phyloP scores from a whole-genome alignment of 37 sponge, comb jelly and placozoan species.

The Hexactinellida sp. region DNA sequence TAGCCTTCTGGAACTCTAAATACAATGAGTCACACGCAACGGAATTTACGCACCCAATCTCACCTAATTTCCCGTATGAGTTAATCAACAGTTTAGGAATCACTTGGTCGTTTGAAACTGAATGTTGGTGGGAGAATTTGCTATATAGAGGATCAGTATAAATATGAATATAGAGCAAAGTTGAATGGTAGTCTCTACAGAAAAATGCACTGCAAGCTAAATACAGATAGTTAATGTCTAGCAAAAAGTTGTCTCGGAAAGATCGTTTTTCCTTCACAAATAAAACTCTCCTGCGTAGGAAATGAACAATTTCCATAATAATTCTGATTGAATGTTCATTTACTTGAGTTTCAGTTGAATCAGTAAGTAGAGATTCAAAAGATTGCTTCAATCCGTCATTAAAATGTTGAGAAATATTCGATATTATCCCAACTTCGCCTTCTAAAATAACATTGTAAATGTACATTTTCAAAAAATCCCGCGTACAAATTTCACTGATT shows the following conservation, averaged over 20 bases:
- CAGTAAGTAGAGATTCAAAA: background rate
- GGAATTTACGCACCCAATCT: background rate
- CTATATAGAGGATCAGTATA: background rate
- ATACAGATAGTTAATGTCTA: background rate
- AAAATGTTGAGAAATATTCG: background rate
- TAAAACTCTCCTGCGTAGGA: background rate
- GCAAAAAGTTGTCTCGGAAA: background rate
- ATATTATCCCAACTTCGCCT: background rate
- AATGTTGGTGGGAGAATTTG: background rate
- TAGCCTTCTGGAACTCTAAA: background rate
- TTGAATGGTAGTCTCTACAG: conserved; percentile 11
- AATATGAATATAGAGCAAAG: background rate
- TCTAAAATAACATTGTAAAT: background rate
- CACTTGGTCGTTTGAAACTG: background rate
- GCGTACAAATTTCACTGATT: background rate
- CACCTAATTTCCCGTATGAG: background rate
- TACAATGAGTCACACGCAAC: background rate
- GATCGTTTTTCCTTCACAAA: background rate
- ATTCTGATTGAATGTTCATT: background rate
- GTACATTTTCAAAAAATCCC: background rate
- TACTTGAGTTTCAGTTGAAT: background rate
- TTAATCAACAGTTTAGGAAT: background rate
- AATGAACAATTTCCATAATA: background rate
- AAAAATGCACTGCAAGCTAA: background rate
- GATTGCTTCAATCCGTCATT: background rate